Conservation (phyloP, 1,140 invertebrate genomes). For the Diachasmimorpha longicaudata region DNA sequence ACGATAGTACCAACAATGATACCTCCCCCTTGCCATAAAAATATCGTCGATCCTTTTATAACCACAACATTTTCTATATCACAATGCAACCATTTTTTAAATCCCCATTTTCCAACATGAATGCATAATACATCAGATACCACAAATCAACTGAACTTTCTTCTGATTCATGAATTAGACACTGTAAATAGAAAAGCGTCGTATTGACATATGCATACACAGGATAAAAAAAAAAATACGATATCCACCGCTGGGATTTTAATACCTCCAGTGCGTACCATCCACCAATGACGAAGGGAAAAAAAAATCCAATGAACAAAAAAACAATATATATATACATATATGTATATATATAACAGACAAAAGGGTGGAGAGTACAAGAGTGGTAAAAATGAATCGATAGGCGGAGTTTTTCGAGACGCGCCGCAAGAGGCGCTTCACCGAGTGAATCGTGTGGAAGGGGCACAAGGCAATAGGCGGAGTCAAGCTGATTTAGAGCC, state of each 20-base stretch:
- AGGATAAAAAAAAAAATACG: background rate
- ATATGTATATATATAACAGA: too few species aligned
- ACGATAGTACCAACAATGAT: background rate
- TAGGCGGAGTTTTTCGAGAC: conserved; percentile 63
- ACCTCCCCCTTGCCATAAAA: background rate
- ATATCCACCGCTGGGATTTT: background rate
- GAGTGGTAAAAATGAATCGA: conserved; percentile 63
- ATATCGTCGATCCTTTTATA: background rate
- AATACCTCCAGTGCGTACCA: background rate
- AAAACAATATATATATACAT: too few species aligned
- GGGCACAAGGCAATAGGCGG: conserved; percentile 52
- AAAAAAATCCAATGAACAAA: background rate
- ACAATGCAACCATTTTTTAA: background rate
- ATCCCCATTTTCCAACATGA: background rate
- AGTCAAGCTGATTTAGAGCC: conserved; percentile 62
- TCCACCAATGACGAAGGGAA: background rate
- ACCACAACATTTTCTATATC: background rate
- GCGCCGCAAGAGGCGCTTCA: conserved; percentile 47
- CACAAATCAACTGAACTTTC: background rate
- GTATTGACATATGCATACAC: background rate
- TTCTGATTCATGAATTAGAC: conserved; percentile 1
- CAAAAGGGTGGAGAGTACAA: conserved; percentile 41
- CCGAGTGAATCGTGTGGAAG: conserved; percentile 21
- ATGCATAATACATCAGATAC: background rate
- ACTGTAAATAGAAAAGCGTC: background rate